Evolutionary conservation across 2,797 vertebrate species (phyloP), one percentile per base, ranked within the genome.

Genomic region (Siniperca scherzeri): DNA sequence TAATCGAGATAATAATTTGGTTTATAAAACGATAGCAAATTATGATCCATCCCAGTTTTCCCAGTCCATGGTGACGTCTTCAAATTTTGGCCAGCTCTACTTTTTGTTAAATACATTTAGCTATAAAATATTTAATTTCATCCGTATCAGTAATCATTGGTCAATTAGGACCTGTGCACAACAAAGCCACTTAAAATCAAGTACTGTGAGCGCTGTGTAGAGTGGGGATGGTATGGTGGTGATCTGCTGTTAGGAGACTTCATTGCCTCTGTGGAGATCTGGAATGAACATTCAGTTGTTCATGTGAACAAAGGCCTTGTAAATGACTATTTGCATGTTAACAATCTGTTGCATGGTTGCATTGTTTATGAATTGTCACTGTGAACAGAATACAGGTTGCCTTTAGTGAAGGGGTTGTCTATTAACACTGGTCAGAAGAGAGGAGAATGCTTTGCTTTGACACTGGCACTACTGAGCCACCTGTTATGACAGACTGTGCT

Each of bases 271-370:
- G 78, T 85, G 44, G 21, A 44, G 59, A 78, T 92, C 88, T 89
- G 87, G 91, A 94, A 92, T 73, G 78, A 89, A 77, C 89, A 74
- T 78, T 70, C 79, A 61, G 77, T 90, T 91, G 91, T 92, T 87
- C 42, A 68, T 72, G 75, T 60, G 81, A 89, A 91, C 91, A 93
- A 93, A 88, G 83, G 80, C 70, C 48, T 33, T 83, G 87, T 84
- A 65, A 85, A 72, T 84, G 78, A 76, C 80, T 78, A 75, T 92
- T 90, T 93, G 79, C 81, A 78, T 80, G 75, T 88, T 82, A 80
- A 90, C 82, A 87, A 83, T 87, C 72, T 72, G 78, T 81, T 85
- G 81, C 83, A 79, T 83, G 79, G 75, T 64, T 71, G 81, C 81
- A 88, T 88, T 88, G 84, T 91, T 86, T 78, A 86, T 76, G 22